A percentile compares a stretch with the other conserved stretches of the same genome.
Conservation (phyloP, 2,797 vertebrate species). For the Chromis chromis region DNA sequence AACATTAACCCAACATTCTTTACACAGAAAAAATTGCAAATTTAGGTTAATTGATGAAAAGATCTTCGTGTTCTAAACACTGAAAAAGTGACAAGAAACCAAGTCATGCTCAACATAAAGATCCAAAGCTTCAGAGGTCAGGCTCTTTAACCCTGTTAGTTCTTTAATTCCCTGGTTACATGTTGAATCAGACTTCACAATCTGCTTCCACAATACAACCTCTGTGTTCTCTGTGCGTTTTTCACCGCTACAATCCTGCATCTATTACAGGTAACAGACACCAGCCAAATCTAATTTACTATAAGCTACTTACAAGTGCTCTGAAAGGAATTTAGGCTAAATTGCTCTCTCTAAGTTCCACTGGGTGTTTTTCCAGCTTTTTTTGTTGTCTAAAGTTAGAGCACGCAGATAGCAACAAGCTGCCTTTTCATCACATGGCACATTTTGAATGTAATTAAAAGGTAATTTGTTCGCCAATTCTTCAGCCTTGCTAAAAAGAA, state of each 20-base stretch:
- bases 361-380: conserved; percentile 12
- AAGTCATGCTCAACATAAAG: neutral
- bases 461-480: neutral
- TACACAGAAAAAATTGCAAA: too few species aligned
- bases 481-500: neutral
- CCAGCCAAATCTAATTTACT: conserved; percentile 57
- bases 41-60: neutral
- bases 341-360: conserved; percentile 5
- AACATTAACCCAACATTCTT: too few species aligned
- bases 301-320: conserved; percentile 55
- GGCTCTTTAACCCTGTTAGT: neutral
- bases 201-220: conserved; percentile 14
- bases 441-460: neutral
- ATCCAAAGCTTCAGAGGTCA: neutral
- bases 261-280: conserved; percentile 43
- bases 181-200: neutral
- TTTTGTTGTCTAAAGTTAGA: neutral
- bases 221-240: conserved; percentile 23
- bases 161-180: conserved; percentile 2
- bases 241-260: conserved; percentile 26
- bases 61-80: neutral
- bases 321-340: conserved; percentile 38
- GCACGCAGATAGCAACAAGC: neutral
- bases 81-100: neutral
- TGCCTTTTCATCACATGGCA: neutral